A percentile compares a stretch with the other conserved stretches of the same genome.
These are phyloP conservation scores for Burhinus bistriatus DNA, from an alignment of 2,113 vertebrate genomes.

Conservation along the genomic window DNA sequence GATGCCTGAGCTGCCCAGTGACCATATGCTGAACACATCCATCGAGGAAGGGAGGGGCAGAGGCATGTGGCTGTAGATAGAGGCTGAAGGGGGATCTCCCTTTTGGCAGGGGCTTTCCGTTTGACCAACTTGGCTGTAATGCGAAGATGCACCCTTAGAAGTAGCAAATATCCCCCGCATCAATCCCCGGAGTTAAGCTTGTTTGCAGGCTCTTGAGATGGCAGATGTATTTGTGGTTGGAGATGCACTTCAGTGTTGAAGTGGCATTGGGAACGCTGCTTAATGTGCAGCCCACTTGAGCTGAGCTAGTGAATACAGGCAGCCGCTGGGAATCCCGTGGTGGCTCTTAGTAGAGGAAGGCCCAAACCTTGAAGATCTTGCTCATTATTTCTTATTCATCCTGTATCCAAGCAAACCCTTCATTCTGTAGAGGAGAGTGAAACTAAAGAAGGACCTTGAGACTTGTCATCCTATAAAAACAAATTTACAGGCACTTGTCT, in stretches of 20 bases:
- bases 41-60: background rate
- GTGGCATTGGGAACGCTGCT: conserved; percentile 7
- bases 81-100: background rate
- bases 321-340: background rate
- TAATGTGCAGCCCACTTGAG: conserved; percentile 32
- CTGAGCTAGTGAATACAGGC: background rate
- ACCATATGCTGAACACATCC: background rate
- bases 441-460: background rate
- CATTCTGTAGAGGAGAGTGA: background rate
- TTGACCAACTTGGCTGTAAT: background rate
- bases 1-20: background rate
- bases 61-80: background rate
- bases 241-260: conserved; percentile 44
- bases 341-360: background rate
- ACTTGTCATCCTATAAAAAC: background rate
- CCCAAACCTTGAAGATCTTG: background rate
- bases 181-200: background rate
- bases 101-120: background rate
- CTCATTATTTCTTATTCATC: background rate
- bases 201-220: background rate
- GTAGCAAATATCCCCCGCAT: background rate
- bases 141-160: background rate
- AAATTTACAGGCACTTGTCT: background rate
- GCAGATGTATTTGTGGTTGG: background rate
- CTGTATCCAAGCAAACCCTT: background rate